A percentile compares a stretch with the other conserved stretches of the same genome.
These are phyloP conservation scores for Chloebia gouldiae DNA, from an alignment of 2,113 vertebrate genomes.

Conservation along the genomic window DNA sequence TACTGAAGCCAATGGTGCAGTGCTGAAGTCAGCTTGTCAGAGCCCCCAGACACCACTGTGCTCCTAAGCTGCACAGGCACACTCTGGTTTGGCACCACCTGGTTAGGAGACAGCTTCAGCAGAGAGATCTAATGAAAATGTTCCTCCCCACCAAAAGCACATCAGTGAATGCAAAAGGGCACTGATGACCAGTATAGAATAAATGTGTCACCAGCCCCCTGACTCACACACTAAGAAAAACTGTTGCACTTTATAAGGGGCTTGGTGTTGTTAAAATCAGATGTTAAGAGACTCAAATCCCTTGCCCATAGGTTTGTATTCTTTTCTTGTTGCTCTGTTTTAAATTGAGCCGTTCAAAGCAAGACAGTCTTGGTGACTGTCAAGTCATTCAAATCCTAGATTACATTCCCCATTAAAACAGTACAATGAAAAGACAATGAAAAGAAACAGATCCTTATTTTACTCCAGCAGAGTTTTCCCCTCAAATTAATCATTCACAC, in stretches of 20 bases:
- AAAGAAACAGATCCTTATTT: constrained; percentile 16
- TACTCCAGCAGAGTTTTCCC: background rate
- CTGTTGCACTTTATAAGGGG: background rate
- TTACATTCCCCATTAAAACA: constrained; percentile 25
- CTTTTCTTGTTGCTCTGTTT: background rate
- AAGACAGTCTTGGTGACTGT: background rate
- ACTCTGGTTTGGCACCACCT: background rate
- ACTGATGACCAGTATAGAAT: background rate
- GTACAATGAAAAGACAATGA: background rate
- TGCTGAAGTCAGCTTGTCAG: background rate
- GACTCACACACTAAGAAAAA: background rate
- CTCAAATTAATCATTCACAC: constrained; percentile 16
- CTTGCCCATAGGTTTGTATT: background rate
- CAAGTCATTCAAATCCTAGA: constrained; percentile 1
- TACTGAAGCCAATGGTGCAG: background rate
- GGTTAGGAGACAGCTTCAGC: background rate
- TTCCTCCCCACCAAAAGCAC: background rate
- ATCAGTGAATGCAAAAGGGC: background rate
- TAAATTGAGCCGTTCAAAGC: background rate
- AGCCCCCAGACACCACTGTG: background rate
- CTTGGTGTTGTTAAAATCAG: background rate
- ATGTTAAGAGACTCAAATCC: background rate
- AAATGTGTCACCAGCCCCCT: background rate
- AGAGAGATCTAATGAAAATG: background rate
- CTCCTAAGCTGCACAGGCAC: fast-evolving